Evolutionary conservation across 1,140 invertebrate genomes (phyloP), one percentile per base, ranked within the genome.

Genomic region (Frieseomelitta varia): DNA sequence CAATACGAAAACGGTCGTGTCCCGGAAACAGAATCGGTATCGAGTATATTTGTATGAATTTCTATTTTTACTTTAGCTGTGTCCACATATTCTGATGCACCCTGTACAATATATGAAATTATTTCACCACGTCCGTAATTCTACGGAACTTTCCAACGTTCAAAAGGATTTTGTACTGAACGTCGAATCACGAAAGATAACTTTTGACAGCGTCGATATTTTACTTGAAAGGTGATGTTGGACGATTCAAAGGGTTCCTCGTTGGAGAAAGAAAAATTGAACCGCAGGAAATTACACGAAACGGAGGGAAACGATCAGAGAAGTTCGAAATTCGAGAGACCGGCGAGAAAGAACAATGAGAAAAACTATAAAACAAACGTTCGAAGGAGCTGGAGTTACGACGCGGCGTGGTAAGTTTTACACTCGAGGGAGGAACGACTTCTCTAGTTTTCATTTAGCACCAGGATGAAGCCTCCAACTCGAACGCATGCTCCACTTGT

Each of bases 401-500:
- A 72, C 58, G 2, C 61, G 73, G 61, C 8, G 53, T 30, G 53
- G 51, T 30, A 83, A 78, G 65, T 69, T 83, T 83, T 47, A 56
- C 65, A 55, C 34, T 56, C 19, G 24, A 24, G 21, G 61, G 19
- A 55, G 24, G 17, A 91, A 91, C 85, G 86, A 88, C 87, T 92
- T 87, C 87, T 83, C 87, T 85, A 90, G 84, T 88, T 91, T 91
- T 91, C 88, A 89, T 90, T 92, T 81, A 89, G 34, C 81, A 71
- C 71, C 78, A 68, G 19, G 24, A 47, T 17, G 51, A 56, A 81
- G 17, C 51, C 24, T 24, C 78, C 34, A 53, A 61, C 61, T 88
- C 90, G 86, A 87, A 87, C 80, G 91, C 76, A 86, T 89, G 78
- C 87, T 92, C 88, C 89, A 91, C 91, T 92, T 92, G 90, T 87